Evolutionary conservation across 2,797 vertebrate species (phyloP).

Genomic region (Gymnodraco acuticeps): DNA sequence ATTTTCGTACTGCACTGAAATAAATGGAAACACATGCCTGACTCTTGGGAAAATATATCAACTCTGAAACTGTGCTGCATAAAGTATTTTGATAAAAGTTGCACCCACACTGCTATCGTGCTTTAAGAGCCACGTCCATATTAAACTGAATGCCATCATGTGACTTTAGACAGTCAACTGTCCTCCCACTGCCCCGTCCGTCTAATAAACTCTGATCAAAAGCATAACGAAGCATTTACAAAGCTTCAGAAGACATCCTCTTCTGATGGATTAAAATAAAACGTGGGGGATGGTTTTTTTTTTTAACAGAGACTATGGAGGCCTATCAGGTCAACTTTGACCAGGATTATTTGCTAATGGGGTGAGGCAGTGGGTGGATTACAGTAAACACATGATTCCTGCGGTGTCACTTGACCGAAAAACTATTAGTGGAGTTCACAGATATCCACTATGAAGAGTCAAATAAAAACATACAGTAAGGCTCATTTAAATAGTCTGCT

Average conservation of each 20-base stretch:
- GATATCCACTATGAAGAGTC: constrained; percentile 14
- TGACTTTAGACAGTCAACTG: neutral
- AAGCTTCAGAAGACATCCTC: constrained; percentile 21
- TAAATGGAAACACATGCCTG: constrained; percentile 27
- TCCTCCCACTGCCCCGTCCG: neutral
- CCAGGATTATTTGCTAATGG: constrained; percentile 65
- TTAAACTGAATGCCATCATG: neutral
- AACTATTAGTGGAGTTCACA: constrained; percentile 34
- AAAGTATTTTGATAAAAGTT: neutral
- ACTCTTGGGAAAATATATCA: neutral
- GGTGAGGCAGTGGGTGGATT: constrained; percentile 50
- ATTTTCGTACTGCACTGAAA: neutral
- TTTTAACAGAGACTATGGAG: constrained; percentile 19
- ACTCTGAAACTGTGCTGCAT: constrained; percentile 4
- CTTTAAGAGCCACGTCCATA: neutral
- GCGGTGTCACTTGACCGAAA: constrained; percentile 49
- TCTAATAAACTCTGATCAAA: constrained; percentile 24
- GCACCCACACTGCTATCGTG: neutral
- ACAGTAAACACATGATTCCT: constrained; percentile 43
- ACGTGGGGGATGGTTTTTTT: constrained; percentile 8
- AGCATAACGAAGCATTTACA: neutral
- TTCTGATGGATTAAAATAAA: constrained; percentile 6
- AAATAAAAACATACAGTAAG: constrained; percentile 19
- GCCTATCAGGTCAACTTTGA: constrained; percentile 51
- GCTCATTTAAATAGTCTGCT: constrained; percentile 29